Base-by-base conservation (phyloP, 2,888 invertebrate genomes). In the Phyllotreta cruciferae region DNA sequence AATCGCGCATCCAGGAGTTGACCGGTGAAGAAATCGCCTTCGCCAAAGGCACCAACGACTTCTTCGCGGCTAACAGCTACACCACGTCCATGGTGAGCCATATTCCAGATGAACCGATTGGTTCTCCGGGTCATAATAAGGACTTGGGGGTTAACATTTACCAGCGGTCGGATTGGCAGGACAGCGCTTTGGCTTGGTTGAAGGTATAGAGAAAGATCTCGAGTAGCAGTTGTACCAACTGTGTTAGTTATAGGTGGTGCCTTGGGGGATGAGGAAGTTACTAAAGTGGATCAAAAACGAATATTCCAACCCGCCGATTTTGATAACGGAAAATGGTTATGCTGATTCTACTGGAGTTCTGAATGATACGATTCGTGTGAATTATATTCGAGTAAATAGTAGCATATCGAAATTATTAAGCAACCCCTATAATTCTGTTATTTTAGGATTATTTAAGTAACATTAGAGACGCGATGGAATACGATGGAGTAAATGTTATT, bases 41-140 rank as follows among this genome's bases (percentile, higher is more conserved):
- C 56, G 85, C 91, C 34, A 80, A 78, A 36, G 64, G 67, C 35
- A 62, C 90, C 0, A 82, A 84, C 0, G 92, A 93, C 75, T 91
- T 89, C 78, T 82, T 92, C 56, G 91, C 90, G 0, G 76, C 92
- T 7, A 93, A 93, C 75, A 85, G 88, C 60, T 93, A 93, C 75
- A 88, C 90, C 0, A 84, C 87, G 0, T 80, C 82, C 66, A 70
- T 87, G 71, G 83, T 80, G 84, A 60, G 39, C 38, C n/a, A 24
- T 38, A 45, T 9, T 41, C 41, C 34, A 11, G 60, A 63, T 6
- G 53, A 63, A 73, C 85, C 81, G 11, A 54, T 60, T 1, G 83
- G 83, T 83, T 3, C 85, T 86, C 0, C 83, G 84, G 82, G 58
- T 58, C 57, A 52, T n/a, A 14, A 24, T 35, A 11, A 7, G 6